Evolutionary conservation across 92 coral and sea anemone genomes (phyloP), one percentile per base, ranked within the genome.

Genomic region (Epizoanthus rinbou): DNA sequence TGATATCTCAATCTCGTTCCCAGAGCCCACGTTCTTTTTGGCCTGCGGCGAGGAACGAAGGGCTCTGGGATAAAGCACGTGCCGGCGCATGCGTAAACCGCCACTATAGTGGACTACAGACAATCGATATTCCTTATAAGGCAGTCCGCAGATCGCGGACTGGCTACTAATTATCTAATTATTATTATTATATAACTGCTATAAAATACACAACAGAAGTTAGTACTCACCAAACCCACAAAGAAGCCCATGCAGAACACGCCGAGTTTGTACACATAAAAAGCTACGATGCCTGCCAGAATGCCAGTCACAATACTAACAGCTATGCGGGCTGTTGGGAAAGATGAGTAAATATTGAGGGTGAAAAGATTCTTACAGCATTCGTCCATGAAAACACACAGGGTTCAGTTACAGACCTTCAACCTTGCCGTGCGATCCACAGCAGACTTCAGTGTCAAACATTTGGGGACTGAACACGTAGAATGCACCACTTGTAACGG

Each of bases 181-280:
- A n/a, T n/a, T n/a, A n/a, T n/a, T n/a, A n/a, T n/a, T n/a, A n/a
- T n/a, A n/a, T n/a, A n/a, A n/a, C n/a, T n/a, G n/a, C n/a, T n/a
- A n/a, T n/a, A n/a, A 8, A 8, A 7, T 63, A 14, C 13, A 47
- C 9, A 47, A 8, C 53, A 78, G 23, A n/a, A n/a, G 5, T 76
- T 9, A 68, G 24, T 16, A 75, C 97, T 88, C 64, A 95, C 98
- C 92, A 91, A 80, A 21, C 98, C 98, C 16, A 90, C 79, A 67
- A 90, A 89, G 76, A 90, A 87, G 8, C 98, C 98, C 82, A 95
- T 88, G 70, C 98, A 94, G 85, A 95, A 95, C 3, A 95, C 94
- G 14, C 98, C 98, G 64, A 95, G 85, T 83, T 89, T 94, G 88
- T 95, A 95, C 18, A 95, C 94, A 81, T 89, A 91, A 69, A 96